phyloP scores from a whole-genome alignment of 2,113 vertebrate genomes.

The Potamarius usumacintae region DNA sequence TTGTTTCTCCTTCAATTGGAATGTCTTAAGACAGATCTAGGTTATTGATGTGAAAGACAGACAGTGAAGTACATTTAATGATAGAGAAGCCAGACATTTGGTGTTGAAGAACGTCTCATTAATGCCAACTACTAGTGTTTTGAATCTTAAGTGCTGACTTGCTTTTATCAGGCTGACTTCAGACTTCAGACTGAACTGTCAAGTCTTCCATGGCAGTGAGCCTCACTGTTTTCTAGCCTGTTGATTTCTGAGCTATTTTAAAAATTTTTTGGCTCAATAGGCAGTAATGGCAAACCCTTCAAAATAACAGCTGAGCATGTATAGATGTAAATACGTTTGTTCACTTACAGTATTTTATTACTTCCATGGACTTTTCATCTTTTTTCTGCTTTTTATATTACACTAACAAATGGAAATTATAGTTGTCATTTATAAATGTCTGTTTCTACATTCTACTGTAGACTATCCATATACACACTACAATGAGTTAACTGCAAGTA shows the following conservation, averaged over 20 bases:
- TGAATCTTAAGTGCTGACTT: constrained; percentile 26
- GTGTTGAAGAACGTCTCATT: constrained; percentile 43
- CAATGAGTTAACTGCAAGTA: not conserved
- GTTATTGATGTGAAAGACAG: constrained; percentile 40
- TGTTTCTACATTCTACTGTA: not conserved
- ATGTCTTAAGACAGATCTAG: constrained; percentile 45
- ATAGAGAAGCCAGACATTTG: constrained; percentile 36
- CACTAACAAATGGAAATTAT: not conserved
- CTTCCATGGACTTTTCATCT: not conserved
- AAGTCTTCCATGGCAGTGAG: constrained; percentile 17
- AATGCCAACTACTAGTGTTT: constrained; percentile 39
- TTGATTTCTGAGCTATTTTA: constrained; percentile 27
- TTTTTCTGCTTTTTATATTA: not conserved
- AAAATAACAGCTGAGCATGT: not conserved
- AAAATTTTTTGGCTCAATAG: constrained; percentile 18
- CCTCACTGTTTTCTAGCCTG: constrained; percentile 14
- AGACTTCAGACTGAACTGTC: constrained; percentile 36
- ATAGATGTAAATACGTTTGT: not conserved
- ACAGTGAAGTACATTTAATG: constrained; percentile 23
- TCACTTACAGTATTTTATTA: not conserved
- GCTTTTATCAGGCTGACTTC: constrained; percentile 31
- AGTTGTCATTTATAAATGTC: not conserved
- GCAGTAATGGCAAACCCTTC: constrained; percentile 1
- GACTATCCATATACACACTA: not conserved
- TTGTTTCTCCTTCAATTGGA: constrained; percentile 33